Percentiles rank a stretch among this genome's conserved stretches.
These are phyloP conservation scores for Dryadula phaetusa DNA, from an alignment of 2,888 invertebrate species.

Conservation along the genomic window DNA sequence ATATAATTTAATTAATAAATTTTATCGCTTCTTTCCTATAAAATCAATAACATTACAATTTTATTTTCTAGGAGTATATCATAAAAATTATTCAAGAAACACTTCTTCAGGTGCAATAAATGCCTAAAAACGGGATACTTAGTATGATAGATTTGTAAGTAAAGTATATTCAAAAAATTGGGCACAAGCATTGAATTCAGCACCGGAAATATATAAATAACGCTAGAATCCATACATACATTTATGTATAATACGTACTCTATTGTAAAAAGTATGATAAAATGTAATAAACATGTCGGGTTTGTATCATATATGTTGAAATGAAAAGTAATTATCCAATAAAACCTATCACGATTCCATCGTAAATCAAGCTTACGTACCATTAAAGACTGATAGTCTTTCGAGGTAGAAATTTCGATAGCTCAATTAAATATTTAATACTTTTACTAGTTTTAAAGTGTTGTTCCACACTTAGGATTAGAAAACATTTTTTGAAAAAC, in stretches of 20 bases:
- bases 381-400: neutral
- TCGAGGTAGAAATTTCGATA: neutral
- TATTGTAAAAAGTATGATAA: conserved; percentile 5
- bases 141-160: too few species aligned
- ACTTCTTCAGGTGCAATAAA: too few species aligned
- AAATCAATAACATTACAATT: neutral
- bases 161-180: too few species aligned
- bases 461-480: too few species aligned
- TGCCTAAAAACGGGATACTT: too few species aligned
- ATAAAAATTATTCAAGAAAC: too few species aligned
- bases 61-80: too few species aligned
- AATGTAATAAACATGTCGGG: conserved; percentile 1
- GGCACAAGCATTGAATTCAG: too few species aligned
- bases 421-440: neutral
- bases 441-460: too few species aligned
- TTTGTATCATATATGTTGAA: neutral
- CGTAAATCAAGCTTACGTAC: conserved; percentile 13
- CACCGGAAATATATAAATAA: neutral
- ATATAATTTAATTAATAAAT: neutral
- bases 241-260: neutral
- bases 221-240: too few species aligned
- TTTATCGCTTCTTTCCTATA: neutral
- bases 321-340: conserved; percentile 12
- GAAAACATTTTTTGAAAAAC: too few species aligned
- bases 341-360: conserved; percentile 19